Evolutionary conservation across 2,888 invertebrate species (phyloP).

Genomic region (Uloborus plumipes): DNA sequence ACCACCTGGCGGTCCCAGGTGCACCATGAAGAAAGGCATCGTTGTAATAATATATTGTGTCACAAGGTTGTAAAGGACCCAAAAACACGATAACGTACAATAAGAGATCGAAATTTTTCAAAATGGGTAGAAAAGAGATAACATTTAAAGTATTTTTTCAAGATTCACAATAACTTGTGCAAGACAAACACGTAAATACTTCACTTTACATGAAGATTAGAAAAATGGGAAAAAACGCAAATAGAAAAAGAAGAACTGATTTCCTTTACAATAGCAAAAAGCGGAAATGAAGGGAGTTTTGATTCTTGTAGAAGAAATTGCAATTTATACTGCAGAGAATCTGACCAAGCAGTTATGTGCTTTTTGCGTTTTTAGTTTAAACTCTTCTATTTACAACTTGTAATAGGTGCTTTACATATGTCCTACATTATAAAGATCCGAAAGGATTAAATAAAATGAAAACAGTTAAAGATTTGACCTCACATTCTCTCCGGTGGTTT

Average conservation of each 20-base stretch:
- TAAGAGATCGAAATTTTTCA: conserved; percentile 63
- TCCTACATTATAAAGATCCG: background rate
- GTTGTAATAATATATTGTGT: conserved; percentile 63
- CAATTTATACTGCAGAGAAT: conserved; percentile 59
- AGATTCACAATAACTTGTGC: conserved; percentile 63
- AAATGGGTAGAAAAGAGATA: conserved; percentile 63
- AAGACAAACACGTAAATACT: conserved; percentile 60
- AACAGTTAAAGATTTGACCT: background rate
- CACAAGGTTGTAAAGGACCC: conserved; percentile 65
- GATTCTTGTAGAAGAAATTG: conserved; percentile 49
- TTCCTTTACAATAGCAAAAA: conserved; percentile 45
- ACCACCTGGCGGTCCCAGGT: conserved; percentile 50
- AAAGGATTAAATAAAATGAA: conserved; percentile 20
- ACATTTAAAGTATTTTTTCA: conserved; percentile 64
- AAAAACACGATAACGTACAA: conserved; percentile 64
- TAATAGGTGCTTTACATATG: conserved; percentile 27
- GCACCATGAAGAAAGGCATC: conserved; percentile 63
- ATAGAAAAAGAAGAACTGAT: conserved; percentile 22
- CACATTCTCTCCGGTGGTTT: background rate
- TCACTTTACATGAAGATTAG: conserved; percentile 35
- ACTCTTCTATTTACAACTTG: conserved; percentile 40
- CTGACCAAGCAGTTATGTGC: conserved; percentile 42
- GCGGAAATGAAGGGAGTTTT: conserved; percentile 45
- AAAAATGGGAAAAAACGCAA: conserved; percentile 43
- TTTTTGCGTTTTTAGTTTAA: background rate